Evolutionary conservation across 2,797 vertebrate species (phyloP).

Genomic region (Morelia viridis): DNA sequence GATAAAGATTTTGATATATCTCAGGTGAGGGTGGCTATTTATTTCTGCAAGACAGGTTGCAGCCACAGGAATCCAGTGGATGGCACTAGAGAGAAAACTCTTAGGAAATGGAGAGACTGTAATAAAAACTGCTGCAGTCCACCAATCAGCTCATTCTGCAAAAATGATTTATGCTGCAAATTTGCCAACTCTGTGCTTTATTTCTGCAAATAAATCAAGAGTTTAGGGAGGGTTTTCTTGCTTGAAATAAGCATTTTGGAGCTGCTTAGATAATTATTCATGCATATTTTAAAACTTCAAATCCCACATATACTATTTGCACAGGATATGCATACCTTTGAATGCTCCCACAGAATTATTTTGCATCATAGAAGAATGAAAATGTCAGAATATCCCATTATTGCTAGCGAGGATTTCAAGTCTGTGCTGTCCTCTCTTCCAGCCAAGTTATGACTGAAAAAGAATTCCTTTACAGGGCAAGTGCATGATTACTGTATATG

Average conservation of each 20-base stretch:
- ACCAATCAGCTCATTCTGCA: not conserved
- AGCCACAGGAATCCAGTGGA: not conserved
- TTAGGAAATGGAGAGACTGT: not conserved
- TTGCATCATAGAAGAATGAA: not conserved
- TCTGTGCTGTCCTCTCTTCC: not conserved
- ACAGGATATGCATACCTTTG: not conserved
- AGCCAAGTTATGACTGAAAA: not conserved
- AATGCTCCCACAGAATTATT: not conserved
- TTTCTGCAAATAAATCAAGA: not conserved
- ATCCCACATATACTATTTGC: not conserved
- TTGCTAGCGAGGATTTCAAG: not conserved
- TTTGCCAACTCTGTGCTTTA: not conserved
- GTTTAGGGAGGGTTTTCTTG: not conserved
- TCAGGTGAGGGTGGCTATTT: not conserved
- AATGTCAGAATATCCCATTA: not conserved
- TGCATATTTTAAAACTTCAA: not conserved
- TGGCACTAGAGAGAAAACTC: not conserved
- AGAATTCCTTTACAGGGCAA: not conserved
- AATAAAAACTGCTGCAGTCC: not conserved
- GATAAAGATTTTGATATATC: not conserved
- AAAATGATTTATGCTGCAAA: no score
- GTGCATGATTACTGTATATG: not conserved
- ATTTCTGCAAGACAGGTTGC: not conserved
- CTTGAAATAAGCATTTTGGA: not conserved
- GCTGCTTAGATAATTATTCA: not conserved